Base-by-base conservation (phyloP, 1,140 invertebrate species). In the Drosophila pruinosa region DNA sequence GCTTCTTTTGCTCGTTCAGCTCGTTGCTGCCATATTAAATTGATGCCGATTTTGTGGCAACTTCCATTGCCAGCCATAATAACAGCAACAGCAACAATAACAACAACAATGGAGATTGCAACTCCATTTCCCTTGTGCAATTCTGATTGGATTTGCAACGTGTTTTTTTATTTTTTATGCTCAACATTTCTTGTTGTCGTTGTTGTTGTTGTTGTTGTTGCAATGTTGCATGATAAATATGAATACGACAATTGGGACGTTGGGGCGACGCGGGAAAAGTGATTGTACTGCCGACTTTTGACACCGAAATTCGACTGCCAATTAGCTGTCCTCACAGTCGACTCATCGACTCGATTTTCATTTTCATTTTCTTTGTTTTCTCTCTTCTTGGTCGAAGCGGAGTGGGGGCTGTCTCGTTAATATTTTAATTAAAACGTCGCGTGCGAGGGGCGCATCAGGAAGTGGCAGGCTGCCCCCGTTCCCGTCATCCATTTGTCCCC, bases 361-460 rank as follows among this genome's bases (percentile, higher is more conserved):
- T 21, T 36, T 52, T 15, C 21, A 43, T 73, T 22, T 50, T 53
- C 24, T 14, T 50, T 38, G 10, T 14, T 26, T 10, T 14, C 24
- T 34, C 24, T 21, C 41, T 50, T n/a, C n/a, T n/a, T n/a, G n/a
- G n/a, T n/a, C n/a, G n/a, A n/a, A n/a, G n/a, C n/a, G n/a, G n/a
- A n/a, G n/a, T n/a, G n/a, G n/a, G n/a, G n/a, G n/a, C n/a, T 28
- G 26, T 28, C n/a, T 28, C 17, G 34, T 77, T 85, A 77, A 74
- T 71, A 81, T 78, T 86, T 86, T 86, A 86, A 86, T 86, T 86
- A 86, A 81, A 81, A 74, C 78, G 63, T 78, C 64, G 81, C 81
- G 50, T 81, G 77, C 45, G 43, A 36, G 38, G 47, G 7, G 28
- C 53, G 26, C 38, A 69, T 72, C 50, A 75, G 34, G 53, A 31